Evolutionary conservation across 2,888 invertebrate genomes (phyloP), one percentile per base, ranked within the genome.

Genomic region (Spicauda simplicius): DNA sequence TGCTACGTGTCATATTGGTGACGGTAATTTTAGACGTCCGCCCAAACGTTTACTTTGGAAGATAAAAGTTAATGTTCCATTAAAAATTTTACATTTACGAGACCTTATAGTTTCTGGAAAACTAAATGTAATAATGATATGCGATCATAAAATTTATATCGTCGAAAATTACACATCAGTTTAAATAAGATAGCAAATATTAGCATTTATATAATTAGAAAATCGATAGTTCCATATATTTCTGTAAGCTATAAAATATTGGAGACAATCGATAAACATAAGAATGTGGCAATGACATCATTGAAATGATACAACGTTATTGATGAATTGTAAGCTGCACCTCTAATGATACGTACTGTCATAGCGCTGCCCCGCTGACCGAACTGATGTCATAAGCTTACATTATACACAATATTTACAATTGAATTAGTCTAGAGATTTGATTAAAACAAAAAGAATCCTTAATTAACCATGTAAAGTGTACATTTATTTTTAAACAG

Each of bases 11-110:
- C 83, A 84, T 82, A 84, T 76, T 79, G 75, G 73, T 72, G 71
- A 71, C n/a, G n/a, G n/a, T 85, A 85, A 84, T 83, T 86, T 84
- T 80, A 81, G 79, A 79, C 77, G 73, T 73, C 76, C 80, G 79
- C 84, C 83, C 81, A 78, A 83, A 80, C 79, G 75, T 83, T 86
- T 77, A 80, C 78, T 78, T 68, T 78, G 74, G 79, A 76, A 82
- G 78, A 84, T 86, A 82, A 86, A 84, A 81, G 74, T 84, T 83
- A 78, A 87, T 83, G 83, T 77, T 59, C 77, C 80, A 78, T 77
- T 76, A 77, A 80, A 64, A 74, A 50, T 4, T 73, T 74, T 69
- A 72, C 72, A 70, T 74, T 74, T 74, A 74, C 70, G 71, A 70
- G 69, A 68, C 62, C 59, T 72, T 70, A 69, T 68, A 67, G 60